Conservation (phyloP, 2,113 vertebrate species). For the Cathartes aura region DNA sequence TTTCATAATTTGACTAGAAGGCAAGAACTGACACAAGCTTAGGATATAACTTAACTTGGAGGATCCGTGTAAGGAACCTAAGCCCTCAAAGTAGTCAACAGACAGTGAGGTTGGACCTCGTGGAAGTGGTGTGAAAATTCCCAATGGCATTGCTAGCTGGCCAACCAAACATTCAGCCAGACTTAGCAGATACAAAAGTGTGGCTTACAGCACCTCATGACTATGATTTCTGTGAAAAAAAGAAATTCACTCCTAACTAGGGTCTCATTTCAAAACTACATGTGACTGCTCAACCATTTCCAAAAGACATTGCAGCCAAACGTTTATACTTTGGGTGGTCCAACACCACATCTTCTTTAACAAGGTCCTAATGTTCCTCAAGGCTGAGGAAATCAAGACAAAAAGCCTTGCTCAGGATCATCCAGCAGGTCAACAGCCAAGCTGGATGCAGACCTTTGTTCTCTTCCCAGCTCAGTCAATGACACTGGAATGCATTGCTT, state of each 20-base stretch:
- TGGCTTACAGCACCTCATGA: not conserved
- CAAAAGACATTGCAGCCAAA: not conserved
- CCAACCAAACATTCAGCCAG: not conserved
- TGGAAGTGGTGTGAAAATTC: not conserved
- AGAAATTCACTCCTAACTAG: not conserved
- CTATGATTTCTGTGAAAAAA: not conserved
- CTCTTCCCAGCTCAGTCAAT: not conserved
- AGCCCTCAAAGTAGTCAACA: not conserved
- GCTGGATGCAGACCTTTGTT: not conserved
- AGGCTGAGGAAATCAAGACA: not conserved
- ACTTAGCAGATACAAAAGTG: not conserved
- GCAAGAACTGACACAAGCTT: not conserved
- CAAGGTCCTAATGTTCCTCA: not conserved
- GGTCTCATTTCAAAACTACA: not conserved
- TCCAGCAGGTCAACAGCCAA: not conserved
- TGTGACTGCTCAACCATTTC: fast-evolving
- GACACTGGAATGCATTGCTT: not conserved
- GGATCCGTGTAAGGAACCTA: not conserved
- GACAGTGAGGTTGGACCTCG: not conserved
- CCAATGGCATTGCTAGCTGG: not conserved
- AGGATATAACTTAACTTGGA: not conserved
- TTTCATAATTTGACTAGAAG: not conserved
- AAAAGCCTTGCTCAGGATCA: not conserved
- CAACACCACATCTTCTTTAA: not conserved
- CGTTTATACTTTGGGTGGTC: not conserved